Conservation (phyloP, 2,888 invertebrate species). For the Sphaeridia pumilis region DNA sequence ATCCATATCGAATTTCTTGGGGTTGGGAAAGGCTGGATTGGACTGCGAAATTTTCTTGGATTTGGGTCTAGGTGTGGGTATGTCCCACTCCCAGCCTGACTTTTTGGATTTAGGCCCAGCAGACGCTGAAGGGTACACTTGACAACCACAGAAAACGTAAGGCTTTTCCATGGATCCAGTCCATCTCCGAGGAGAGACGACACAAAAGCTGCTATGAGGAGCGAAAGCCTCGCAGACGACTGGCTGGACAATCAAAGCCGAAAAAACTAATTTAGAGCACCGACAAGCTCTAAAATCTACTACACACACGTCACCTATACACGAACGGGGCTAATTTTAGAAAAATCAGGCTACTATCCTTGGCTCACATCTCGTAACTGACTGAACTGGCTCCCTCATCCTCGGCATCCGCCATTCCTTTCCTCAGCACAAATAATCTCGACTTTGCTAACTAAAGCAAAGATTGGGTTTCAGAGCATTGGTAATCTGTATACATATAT, state of each 20-base stretch:
- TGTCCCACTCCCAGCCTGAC: constrained; percentile 32
- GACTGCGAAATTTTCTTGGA: constrained; percentile 25
- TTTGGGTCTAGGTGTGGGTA: constrained; percentile 27
- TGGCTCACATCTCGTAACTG: constrained; percentile 8
- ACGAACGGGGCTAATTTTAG: constrained; percentile 16
- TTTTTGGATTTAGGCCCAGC: constrained; percentile 65
- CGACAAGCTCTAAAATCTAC: background rate
- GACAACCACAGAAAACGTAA: constrained; percentile 55
- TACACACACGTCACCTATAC: background rate
- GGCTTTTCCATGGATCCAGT: constrained; percentile 29
- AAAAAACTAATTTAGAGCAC: constrained; percentile 15
- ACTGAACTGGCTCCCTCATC: too few species aligned
- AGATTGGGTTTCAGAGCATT: too few species aligned
- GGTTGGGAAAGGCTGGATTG: constrained; percentile 23
- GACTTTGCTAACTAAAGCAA: too few species aligned
- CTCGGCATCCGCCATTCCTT: too few species aligned
- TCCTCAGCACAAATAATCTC: too few species aligned
- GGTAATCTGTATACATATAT: too few species aligned
- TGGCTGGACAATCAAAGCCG: constrained; percentile 32
- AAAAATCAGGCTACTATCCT: constrained; percentile 15
- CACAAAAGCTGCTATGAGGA: too few species aligned
- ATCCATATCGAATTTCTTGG: constrained; percentile 24
- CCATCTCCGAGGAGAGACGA: constrained; percentile 18
- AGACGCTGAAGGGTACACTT: constrained; percentile 55
- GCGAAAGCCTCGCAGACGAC: constrained; percentile 4